Base-by-base conservation (phyloP, 2,797 vertebrate genomes). In the Dryobates pubescens region DNA sequence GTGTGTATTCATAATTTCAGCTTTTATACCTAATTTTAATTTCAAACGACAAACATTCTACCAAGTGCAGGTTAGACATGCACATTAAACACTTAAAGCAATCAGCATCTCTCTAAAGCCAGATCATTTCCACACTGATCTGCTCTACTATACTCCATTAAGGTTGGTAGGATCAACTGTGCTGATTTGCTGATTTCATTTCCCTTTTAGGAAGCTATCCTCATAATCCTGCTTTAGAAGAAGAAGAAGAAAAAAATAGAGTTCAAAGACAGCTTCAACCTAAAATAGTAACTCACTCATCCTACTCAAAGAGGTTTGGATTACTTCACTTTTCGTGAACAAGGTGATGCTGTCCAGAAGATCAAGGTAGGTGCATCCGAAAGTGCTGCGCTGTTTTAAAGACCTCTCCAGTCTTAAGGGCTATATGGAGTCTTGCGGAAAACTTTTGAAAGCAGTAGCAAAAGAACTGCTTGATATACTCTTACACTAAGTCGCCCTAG, bases 171-270 rank as follows among this genome's bases (percentile, higher is more conserved):
- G 87, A 94, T 92, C 89, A 95, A 94, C 63, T 36, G 47, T 26
- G 53, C 79, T 91, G 82, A 95, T 93, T 96, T 23, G 53, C 79
- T 89, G 82, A 95, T 93, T 96, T 94, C 63, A 94, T 92, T 92
- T 94, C 76, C 85, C 88, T 89, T 95, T 93, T 88, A 94, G 77
- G 82, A 96, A 96, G 82, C 61, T 91, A 93, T 91, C 82, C 61
- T 88, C 86, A 91, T 95, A 95, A 96, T 90, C 92, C 87, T 86
- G 74, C 92, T 95, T 94, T 88, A 93, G 79, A 79, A 77, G 59
- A 72, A 51, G 26, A 19, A 67, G 15, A 41, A 64, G 38, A 38
- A 81, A 80, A 72, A 69, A 54, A 8, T 0, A 29, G n/a, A 27
- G 67, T 32, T 94, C 67, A 81, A 92, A 94, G 67, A 72, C 70